phyloP scores from a whole-genome alignment of 2,888 invertebrate species.

The Encarsia formosa region DNA sequence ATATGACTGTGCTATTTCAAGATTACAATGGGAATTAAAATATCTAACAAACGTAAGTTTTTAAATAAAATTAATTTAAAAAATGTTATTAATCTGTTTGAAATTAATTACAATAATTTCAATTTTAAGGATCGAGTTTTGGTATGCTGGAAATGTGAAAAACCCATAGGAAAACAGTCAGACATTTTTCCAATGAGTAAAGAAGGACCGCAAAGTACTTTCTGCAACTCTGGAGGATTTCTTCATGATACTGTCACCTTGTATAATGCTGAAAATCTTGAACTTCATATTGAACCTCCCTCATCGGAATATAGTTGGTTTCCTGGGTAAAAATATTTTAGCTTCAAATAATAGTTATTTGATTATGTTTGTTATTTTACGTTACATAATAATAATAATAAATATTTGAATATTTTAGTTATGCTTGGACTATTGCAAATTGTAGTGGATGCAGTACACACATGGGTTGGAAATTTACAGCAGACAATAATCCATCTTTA shows the following conservation, averaged over 20 bases:
- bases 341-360: constrained; percentile 12
- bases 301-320: constrained; percentile 80
- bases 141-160: constrained; percentile 54
- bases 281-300: constrained; percentile 54
- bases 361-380: background rate
- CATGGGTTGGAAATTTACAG: constrained; percentile 79
- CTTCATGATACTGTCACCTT: constrained; percentile 79
- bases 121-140: constrained; percentile 45
- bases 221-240: constrained; percentile 74
- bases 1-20: constrained; percentile 65
- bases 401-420: constrained; percentile 53
- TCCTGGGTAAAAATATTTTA: constrained; percentile 61
- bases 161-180: constrained; percentile 58
- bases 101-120: background rate
- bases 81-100: background rate
- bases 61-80: constrained; percentile 20
- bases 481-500: constrained; percentile 55
- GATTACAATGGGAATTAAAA: constrained; percentile 59
- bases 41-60: constrained; percentile 53
- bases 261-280: constrained; percentile 54
- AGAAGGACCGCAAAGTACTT: constrained; percentile 75
- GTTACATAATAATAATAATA: no score
- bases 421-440: constrained; percentile 74
- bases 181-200: constrained; percentile 78
- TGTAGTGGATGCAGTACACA: constrained; percentile 67